A percentile compares a stretch with the other conserved stretches of the same genome.
phyloP scores from a whole-genome alignment of 2,888 invertebrate genomes.

The Megastigmus dorsalis region DNA sequence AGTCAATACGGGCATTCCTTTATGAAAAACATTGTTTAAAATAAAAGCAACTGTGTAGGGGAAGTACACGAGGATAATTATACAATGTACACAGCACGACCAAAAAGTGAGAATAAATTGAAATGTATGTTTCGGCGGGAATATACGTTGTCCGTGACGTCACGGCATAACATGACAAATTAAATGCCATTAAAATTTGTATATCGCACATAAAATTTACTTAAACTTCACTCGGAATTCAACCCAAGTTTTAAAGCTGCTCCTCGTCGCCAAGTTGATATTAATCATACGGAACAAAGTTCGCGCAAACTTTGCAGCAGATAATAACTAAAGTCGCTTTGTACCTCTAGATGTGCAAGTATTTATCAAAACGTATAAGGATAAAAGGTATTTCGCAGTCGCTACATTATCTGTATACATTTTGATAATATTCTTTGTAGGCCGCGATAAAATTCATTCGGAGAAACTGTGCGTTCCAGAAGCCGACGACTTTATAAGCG shows the following conservation, averaged over 20 bases:
- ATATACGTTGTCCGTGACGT: background rate
- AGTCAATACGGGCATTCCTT: too few species aligned
- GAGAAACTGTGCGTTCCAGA: too few species aligned
- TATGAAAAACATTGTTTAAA: too few species aligned
- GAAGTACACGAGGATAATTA: too few species aligned
- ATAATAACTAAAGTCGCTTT: conserved; percentile 13
- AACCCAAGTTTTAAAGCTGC: conserved; percentile 13
- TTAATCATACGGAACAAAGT: conserved; percentile 11
- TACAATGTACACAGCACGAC: background rate
- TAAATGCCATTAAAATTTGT: background rate
- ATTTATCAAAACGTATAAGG: too few species aligned
- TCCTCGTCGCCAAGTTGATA: background rate
- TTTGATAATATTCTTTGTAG: too few species aligned
- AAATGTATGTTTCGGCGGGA: background rate
- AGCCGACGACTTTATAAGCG: too few species aligned
- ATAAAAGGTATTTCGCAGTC: too few species aligned
- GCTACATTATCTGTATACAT: too few species aligned
- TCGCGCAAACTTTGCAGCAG: conserved; percentile 3
- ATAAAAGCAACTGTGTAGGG: too few species aligned
- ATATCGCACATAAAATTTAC: background rate
- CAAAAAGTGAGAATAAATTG: background rate
- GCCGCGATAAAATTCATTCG: too few species aligned
- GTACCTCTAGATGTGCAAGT: too few species aligned
- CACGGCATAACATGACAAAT: background rate
- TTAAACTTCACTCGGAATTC: background rate